Percentiles rank a stretch among this genome's conserved stretches.
These are phyloP conservation scores for Onychostruthus taczanowskii DNA, from an alignment of 2,113 vertebrate genomes.

Conservation along the genomic window DNA sequence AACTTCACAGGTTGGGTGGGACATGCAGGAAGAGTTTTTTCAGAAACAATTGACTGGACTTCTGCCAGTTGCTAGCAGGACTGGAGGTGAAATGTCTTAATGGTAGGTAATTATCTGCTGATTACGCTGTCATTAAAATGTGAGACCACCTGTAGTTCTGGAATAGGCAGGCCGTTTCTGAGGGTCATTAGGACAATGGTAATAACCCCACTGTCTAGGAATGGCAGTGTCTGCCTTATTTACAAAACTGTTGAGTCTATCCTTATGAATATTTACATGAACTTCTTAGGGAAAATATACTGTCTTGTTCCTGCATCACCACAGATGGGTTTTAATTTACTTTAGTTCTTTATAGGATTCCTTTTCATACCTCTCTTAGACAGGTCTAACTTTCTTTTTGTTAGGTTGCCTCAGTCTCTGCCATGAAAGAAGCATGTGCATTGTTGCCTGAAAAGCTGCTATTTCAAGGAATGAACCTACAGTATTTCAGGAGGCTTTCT, in stretches of 20 bases:
- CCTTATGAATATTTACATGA: neutral
- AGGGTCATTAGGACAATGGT: neutral
- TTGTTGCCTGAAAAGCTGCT: neutral
- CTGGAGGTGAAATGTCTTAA: conserved; percentile 7
- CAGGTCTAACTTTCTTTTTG: neutral
- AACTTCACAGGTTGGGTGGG: neutral
- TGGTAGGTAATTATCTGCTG: conserved; percentile 20
- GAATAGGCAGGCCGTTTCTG: neutral
- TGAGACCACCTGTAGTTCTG: neutral
- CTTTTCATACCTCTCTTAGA: neutral
- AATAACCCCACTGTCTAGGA: neutral
- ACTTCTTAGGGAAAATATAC: neutral
- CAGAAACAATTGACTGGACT: neutral
- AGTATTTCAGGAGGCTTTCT: neutral
- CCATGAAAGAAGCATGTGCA: neutral
- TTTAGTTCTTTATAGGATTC: neutral
- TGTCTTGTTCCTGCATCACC: neutral
- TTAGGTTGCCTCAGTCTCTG: neutral
- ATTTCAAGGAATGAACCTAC: neutral
- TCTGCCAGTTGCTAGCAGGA: neutral
- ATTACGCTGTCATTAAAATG: conserved; percentile 22
- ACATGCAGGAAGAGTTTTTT: neutral
- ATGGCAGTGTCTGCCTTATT: neutral
- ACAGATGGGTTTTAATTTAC: neutral
- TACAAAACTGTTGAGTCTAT: neutral